A percentile compares a stretch with the other conserved stretches of the same genome.
Conservation (phyloP, 2,797 vertebrate genomes). For the Taeniopygia guttata region DNA sequence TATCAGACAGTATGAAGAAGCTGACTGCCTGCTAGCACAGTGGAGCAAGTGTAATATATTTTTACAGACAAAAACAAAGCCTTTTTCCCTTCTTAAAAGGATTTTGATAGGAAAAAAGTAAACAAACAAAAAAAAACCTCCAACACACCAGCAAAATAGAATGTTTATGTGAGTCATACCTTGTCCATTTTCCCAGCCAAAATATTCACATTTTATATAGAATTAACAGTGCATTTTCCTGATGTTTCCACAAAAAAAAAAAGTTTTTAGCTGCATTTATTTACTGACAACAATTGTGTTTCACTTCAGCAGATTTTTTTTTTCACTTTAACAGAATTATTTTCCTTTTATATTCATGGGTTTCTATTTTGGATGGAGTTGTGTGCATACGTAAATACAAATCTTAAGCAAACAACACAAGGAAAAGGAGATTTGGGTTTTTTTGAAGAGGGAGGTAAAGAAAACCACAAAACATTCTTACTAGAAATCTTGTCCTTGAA, state of each 20-base stretch:
- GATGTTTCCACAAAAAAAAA: not conserved
- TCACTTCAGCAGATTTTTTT: not conserved
- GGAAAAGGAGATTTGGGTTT: not conserved
- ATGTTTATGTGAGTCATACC: not conserved
- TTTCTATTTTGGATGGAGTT: not conserved
- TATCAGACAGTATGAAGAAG: not conserved
- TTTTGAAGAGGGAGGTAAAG: not conserved
- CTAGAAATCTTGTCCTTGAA: not conserved
- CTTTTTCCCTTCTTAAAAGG: not conserved
- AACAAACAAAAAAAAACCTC: not conserved
- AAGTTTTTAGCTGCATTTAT: not conserved
- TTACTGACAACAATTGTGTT: not conserved
- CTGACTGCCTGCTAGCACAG: not conserved
- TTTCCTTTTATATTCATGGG: not conserved
- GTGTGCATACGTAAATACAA: not conserved
- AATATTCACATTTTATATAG: not conserved
- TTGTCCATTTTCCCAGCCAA: not conserved
- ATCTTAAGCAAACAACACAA: not conserved
- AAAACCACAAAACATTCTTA: not conserved
- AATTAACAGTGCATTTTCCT: not conserved
- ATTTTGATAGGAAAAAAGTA: not conserved
- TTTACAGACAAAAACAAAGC: not conserved
- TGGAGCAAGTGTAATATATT: not conserved
- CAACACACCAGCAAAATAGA: not conserved
- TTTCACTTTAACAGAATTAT: not conserved